Percentiles rank a stretch among this genome's conserved stretches.
phyloP scores from a whole-genome alignment of 1,140 invertebrate species.

The Conus betulinus region DNA sequence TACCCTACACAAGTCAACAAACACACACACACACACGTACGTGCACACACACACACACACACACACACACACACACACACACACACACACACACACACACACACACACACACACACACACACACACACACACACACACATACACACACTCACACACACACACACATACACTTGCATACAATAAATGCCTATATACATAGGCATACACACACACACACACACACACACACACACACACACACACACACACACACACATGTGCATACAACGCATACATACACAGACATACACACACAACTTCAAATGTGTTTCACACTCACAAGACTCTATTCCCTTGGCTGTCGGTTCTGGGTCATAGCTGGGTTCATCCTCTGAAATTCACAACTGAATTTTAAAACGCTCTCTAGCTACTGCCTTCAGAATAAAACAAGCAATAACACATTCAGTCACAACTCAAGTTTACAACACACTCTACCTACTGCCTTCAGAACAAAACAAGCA shows the following conservation, averaged over 20 bases:
- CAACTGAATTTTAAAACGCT: too few species aligned
- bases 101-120: not conserved
- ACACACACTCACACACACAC: not conserved
- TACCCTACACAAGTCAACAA: too few species aligned
- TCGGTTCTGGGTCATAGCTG: not conserved
- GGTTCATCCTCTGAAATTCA: not conserved
- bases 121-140: not conserved
- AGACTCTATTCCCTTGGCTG: not conserved
- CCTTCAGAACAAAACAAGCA: too few species aligned
- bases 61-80: too few species aligned
- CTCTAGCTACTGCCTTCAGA: too few species aligned
- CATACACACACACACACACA: not conserved
- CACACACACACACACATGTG: not conserved
- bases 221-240: not conserved
- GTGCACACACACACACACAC: too few species aligned
- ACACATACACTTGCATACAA: not conserved
- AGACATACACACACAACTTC: not conserved
- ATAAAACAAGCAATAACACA: too few species aligned
- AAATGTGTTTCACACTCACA: slow-evolving; percentile 9
- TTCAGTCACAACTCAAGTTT: too few species aligned
- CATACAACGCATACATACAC: not conserved
- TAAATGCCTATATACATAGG: too few species aligned
- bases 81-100: not conserved
- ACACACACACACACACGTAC: too few species aligned
- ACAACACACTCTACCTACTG: too few species aligned